These are phyloP conservation scores for Plagodis dolabraria DNA, from an alignment of 2,888 invertebrate species.

Conservation along the genomic window DNA sequence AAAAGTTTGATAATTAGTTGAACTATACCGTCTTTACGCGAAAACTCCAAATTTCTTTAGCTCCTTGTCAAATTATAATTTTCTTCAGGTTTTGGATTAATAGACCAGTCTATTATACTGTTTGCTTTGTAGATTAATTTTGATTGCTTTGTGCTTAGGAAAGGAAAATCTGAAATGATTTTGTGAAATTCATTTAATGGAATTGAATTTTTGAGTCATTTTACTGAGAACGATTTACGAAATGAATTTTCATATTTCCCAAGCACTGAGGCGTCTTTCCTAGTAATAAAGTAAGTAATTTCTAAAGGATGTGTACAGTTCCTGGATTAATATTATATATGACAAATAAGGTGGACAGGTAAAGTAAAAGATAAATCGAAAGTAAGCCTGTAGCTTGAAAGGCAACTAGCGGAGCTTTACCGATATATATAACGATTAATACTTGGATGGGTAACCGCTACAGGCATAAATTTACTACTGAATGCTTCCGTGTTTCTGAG, in stretches of 20 bases:
- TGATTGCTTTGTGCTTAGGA: conserved; percentile 15
- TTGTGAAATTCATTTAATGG: conserved; percentile 5
- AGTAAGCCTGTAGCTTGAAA: no score
- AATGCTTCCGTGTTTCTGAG: not conserved
- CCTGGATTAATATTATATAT: no score
- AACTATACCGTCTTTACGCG: conserved; percentile 34
- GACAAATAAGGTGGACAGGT: not conserved
- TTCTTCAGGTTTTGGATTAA: conserved; percentile 19
- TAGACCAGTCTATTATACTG: conserved; percentile 23
- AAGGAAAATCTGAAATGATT: conserved; percentile 9
- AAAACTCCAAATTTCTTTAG: conserved; percentile 9
- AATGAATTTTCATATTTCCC: no score
- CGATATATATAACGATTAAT: no score
- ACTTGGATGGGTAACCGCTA: not conserved
- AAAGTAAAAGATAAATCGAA: no score
- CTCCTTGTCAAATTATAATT: conserved; percentile 26
- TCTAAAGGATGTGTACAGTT: no score
- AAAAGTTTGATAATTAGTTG: conserved; percentile 46
- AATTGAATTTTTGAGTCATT: not conserved
- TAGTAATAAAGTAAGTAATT: no score
- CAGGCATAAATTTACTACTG: not conserved
- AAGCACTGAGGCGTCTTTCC: no score
- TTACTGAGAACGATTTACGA: no score
- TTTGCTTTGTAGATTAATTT: conserved; percentile 21
- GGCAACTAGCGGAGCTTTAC: no score